Conservation (phyloP, 2,888 invertebrate species). For the Ctena decussata region DNA sequence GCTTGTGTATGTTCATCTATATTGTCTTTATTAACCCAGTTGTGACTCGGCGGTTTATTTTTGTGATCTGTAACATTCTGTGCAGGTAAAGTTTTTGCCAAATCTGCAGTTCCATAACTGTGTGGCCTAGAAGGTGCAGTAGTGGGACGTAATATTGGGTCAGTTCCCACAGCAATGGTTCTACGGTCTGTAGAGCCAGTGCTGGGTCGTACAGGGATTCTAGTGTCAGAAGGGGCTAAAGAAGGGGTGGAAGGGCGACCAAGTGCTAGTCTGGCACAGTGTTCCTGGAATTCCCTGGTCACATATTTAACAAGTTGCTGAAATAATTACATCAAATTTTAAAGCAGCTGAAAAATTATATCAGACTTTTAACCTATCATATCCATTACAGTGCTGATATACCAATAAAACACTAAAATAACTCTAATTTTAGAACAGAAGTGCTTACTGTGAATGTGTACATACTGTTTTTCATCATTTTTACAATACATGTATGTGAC, state of each 20-base stretch:
- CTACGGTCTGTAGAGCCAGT: constrained; percentile 26
- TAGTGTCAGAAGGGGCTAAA: constrained; percentile 59
- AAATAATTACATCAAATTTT: no score
- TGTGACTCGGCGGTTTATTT: neutral
- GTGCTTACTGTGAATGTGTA: no score
- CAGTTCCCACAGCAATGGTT: constrained; percentile 9
- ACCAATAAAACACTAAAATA: no score
- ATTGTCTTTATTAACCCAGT: neutral
- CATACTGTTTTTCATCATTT: no score
- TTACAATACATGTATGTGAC: no score
- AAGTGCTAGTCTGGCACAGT: constrained; percentile 56
- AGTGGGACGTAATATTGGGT: constrained; percentile 16
- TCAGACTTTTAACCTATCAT: no score
- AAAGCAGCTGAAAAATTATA: no score
- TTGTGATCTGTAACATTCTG: neutral
- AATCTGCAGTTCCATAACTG: neutral
- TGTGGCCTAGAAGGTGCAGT: constrained; percentile 38
- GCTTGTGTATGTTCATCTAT: neutral
- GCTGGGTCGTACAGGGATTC: constrained; percentile 40
- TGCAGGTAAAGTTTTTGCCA: neutral
- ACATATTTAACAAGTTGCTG: constrained; percentile 24
- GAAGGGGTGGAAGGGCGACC: constrained; percentile 50
- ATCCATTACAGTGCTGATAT: no score
- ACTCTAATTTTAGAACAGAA: no score
- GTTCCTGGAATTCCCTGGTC: constrained; percentile 48